Conservation (phyloP, 2,888 invertebrate species). For the Imbricaverruca yamaguchii region DNA sequence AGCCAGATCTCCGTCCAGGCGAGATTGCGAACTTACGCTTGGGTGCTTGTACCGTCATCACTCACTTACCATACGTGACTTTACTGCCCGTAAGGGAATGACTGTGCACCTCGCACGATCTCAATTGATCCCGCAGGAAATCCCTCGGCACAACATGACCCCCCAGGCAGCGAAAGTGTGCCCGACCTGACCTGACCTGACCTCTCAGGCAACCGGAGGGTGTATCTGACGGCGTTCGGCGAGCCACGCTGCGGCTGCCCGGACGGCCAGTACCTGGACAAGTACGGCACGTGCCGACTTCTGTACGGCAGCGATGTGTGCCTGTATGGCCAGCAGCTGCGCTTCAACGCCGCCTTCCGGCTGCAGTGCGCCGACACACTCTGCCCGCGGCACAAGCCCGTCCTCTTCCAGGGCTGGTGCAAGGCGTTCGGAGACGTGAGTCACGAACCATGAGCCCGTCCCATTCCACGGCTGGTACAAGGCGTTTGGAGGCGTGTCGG, state of each 20-base stretch:
- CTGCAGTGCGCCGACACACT: background rate
- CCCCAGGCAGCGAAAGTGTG: too few relatives aligned
- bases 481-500: too few relatives aligned
- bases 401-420: constrained; percentile 3
- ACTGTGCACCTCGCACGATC: too few relatives aligned
- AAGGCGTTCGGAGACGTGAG: constrained; percentile 5
- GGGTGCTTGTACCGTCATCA: too few relatives aligned
- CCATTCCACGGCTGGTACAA: too few relatives aligned
- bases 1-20: too few relatives aligned
- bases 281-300: background rate
- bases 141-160: too few relatives aligned
- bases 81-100: too few relatives aligned
- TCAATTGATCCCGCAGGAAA: too few relatives aligned
- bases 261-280: constrained; percentile 27
- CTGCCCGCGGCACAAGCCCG: background rate
- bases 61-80: too few relatives aligned
- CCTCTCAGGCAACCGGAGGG: constrained; percentile 25
- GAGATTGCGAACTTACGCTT: too few relatives aligned
- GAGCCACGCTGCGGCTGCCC: constrained; percentile 32
- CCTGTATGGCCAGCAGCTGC: background rate
- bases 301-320: background rate
- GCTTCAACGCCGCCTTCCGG: background rate
- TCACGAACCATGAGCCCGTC: background rate
- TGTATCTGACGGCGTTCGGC: constrained; percentile 32
- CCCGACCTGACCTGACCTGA: too few relatives aligned